These are phyloP conservation scores for Echiichthys vipera DNA, from an alignment of 2,797 vertebrate genomes.

Conservation along the genomic window DNA sequence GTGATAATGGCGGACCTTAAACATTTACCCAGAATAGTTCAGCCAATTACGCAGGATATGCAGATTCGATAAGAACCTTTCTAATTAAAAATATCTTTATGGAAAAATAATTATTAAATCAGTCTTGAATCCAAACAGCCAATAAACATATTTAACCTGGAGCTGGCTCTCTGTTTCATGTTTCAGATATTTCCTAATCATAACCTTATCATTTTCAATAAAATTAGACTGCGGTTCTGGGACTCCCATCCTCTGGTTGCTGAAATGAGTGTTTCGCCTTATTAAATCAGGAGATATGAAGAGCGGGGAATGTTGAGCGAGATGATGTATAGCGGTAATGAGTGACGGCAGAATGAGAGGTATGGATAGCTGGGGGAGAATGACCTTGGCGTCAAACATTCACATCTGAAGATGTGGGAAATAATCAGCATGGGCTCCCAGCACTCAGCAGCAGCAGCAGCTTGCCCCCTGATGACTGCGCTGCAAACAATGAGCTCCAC, in stretches of 20 bases:
- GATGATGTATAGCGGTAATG: conserved; percentile 13
- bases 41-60: conserved; percentile 47
- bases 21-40: conserved; percentile 33
- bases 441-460: conserved; percentile 22
- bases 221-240: conserved; percentile 1
- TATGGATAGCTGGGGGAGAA: conserved; percentile 44
- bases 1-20: conserved; percentile 25
- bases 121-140: conserved; percentile 43
- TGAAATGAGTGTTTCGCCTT: conserved; percentile 7
- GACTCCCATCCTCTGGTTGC: neutral
- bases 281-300: conserved; percentile 24
- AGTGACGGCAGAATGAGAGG: conserved; percentile 39
- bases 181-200: conserved; percentile 30
- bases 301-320: conserved; percentile 1
- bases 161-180: conserved; percentile 2
- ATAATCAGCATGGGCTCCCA: conserved; percentile 49
- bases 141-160: conserved; percentile 25
- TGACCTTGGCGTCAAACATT: conserved; percentile 66
- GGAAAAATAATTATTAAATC: conserved; percentile 19
- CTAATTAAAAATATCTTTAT: conserved; percentile 55
- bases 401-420: conserved; percentile 54
- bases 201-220: conserved; percentile 6
- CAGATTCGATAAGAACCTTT: conserved; percentile 38
- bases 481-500: conserved; percentile 55
- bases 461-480: conserved; percentile 49